A percentile compares a stretch with the other conserved stretches of the same genome.
phyloP scores from a whole-genome alignment of 2,888 invertebrate species.

The Calephelis perditalis region DNA sequence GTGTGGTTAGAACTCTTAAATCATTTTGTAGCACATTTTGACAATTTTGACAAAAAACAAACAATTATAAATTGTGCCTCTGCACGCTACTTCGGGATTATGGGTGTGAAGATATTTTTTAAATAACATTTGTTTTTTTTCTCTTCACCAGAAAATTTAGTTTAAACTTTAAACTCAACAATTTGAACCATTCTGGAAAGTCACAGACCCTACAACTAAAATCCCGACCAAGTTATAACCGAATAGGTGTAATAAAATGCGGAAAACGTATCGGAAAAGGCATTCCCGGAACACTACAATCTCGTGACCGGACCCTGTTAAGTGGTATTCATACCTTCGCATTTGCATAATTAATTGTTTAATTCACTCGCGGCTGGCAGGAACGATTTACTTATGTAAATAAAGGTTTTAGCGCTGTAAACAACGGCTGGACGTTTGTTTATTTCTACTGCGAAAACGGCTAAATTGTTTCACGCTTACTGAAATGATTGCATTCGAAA shows the following conservation, averaged over 20 bases:
- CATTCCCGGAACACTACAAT: constrained; percentile 36
- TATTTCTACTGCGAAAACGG: constrained; percentile 20
- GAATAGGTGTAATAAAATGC: constrained; percentile 1
- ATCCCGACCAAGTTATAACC: neutral
- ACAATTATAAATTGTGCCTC: too few relatives aligned
- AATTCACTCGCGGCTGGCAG: constrained; percentile 44
- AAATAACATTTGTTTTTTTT: too few relatives aligned
- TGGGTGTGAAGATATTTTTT: too few relatives aligned
- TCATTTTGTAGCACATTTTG: too few relatives aligned
- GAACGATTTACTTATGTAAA: constrained; percentile 38
- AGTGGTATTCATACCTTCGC: constrained; percentile 32
- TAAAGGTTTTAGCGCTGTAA: constrained; percentile 28
- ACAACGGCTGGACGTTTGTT: constrained; percentile 21
- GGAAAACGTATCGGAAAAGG: constrained; percentile 8
- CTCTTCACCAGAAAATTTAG: too few relatives aligned
- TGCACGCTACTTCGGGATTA: too few relatives aligned
- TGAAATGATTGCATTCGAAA: constrained; percentile 10
- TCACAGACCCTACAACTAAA: too few relatives aligned
- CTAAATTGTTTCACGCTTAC: constrained; percentile 20
- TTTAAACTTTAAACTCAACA: too few relatives aligned
- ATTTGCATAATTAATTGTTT: constrained; percentile 61
- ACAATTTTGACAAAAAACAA: too few relatives aligned
- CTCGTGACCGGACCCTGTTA: constrained; percentile 43
- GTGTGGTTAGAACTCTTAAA: too few relatives aligned
- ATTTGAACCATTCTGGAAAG: too few relatives aligned